Base-by-base conservation (phyloP, 2,797 vertebrate species). In the Knipowitschia caucasica region DNA sequence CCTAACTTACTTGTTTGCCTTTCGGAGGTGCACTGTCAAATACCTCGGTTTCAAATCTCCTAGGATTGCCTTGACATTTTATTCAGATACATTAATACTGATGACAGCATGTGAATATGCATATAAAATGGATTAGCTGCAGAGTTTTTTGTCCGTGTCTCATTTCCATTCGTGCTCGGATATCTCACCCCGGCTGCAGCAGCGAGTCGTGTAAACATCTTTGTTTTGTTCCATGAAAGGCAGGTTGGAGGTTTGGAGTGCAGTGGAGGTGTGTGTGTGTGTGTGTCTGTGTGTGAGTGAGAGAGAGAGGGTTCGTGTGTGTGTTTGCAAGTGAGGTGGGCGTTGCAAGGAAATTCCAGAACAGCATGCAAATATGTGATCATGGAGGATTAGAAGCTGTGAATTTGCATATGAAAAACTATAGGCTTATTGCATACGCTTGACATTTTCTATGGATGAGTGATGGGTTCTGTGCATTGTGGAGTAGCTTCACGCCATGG, bases 321-420 rank as follows among this genome's bases (percentile, higher is more conserved):
- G n/a, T n/a, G n/a, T n/a, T n/a, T n/a, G n/a, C n/a, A n/a, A n/a
- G n/a, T n/a, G n/a, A n/a, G n/a, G n/a, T n/a, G 24, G 23, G 29
- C 20, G 39, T 39, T 2, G 23, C 10, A 34, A 64, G 53, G 62
- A 56, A 61, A 80, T 72, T 77, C 68, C 71, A 78, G 69, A 83
- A 71, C 72, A 69, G 60, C 71, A 81, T 77, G 76, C 76, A 80
- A 81, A 86, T 74, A 73, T 44, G 36, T 60, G 77, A 75, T 75
- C 81, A 79, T 67, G 64, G 67, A 70, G 67, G 77, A 84, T 76
- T 81, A 81, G 64, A 76, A 30, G 59, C 65, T 46, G 27, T n/a
- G 17, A 49, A 88, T 89, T 89, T 87, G 81, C 84, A 86, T 87
- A 77, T 81, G 70, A 85, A 86, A 69, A 71, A 76, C 51, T 40